Conservation (phyloP, 1,140 invertebrate genomes). For the Homarus americanus region DNA sequence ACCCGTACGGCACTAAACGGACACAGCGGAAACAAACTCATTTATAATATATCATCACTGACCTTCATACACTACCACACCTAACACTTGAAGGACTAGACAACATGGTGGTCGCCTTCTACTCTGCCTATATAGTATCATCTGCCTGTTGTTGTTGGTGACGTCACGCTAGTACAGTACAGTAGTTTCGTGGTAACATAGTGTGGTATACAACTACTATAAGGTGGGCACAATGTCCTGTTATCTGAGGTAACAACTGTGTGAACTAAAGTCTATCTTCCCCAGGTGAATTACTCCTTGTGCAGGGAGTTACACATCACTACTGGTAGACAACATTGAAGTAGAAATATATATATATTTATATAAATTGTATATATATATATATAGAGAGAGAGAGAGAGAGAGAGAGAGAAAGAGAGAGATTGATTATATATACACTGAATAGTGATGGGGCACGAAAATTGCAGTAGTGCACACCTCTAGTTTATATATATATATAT, state of each 20-base stretch:
- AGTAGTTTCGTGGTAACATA: background rate
- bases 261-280: background rate
- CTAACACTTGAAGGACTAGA: background rate
- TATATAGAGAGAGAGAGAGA: no score
- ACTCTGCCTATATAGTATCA: background rate
- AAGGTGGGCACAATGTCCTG: background rate
- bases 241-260: constrained; percentile 6
- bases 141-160: background rate
- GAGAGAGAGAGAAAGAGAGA: no score
- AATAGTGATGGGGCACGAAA: background rate
- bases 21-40: background rate
- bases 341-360: background rate
- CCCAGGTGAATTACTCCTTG: background rate
- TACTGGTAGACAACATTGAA: background rate
- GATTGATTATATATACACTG: background rate
- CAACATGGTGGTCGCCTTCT: background rate
- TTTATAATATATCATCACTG: background rate
- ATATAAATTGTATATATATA: background rate
- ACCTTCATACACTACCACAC: background rate
- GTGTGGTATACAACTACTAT: background rate
- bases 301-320: background rate
- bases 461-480: background rate
- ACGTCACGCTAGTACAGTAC: no score
- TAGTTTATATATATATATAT: background rate
- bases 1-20: background rate